phyloP scores from a whole-genome alignment of 2,113 vertebrate species.

The Sialia sialis region DNA sequence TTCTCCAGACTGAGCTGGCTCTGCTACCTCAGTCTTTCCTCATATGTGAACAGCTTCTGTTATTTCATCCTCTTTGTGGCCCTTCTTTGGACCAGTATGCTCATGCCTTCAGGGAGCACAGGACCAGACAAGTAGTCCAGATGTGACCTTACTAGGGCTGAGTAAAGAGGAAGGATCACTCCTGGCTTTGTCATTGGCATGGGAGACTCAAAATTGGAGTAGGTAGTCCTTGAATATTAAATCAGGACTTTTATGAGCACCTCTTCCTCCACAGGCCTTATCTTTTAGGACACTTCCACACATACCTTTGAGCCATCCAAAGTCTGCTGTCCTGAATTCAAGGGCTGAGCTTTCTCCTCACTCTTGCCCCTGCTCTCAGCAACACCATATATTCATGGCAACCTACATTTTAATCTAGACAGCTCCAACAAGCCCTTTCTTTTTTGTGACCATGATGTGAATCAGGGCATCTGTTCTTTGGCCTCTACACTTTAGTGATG shows the following conservation, averaged over 20 bases:
- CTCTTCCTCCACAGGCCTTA: not conserved
- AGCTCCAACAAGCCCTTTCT: not conserved
- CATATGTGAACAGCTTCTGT: not conserved
- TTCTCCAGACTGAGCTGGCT: not conserved
- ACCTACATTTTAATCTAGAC: not conserved
- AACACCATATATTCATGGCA: not conserved
- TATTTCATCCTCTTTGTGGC: not conserved
- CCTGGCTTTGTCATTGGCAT: not conserved
- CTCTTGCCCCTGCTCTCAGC: not conserved
- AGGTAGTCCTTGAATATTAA: not conserved
- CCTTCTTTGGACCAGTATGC: not conserved
- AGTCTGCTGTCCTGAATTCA: not conserved
- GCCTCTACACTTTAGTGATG: not conserved
- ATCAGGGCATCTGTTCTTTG: not conserved
- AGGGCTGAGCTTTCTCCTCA: not conserved
- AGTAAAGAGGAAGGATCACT: not conserved
- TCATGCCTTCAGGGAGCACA: not conserved
- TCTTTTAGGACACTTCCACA: not conserved
- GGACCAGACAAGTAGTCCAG: not conserved
- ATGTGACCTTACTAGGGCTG: too few species aligned
- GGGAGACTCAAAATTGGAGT: not conserved
- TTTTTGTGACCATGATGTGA: not conserved
- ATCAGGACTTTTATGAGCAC: not conserved
- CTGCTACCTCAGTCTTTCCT: not conserved
- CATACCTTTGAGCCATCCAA: not conserved